Percentiles rank a stretch among this genome's conserved stretches.
Conservation (phyloP, 2,888 invertebrate species). For the Cerceris ruficornis region DNA sequence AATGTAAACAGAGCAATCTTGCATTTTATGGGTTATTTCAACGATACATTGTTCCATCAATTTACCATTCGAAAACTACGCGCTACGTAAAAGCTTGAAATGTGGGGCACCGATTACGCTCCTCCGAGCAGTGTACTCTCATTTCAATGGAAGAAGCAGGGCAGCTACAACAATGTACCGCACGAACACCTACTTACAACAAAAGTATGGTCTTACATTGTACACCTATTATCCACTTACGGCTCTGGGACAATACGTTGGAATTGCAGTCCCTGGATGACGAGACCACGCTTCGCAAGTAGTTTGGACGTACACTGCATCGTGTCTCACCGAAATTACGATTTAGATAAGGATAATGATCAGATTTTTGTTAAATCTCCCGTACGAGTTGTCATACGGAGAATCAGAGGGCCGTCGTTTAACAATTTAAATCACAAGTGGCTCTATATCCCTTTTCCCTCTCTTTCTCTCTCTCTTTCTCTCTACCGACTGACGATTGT, state of each 20-base stretch:
- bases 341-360: slow-evolving; percentile 29
- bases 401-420: not conserved
- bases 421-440: slow-evolving; percentile 7
- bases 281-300: slow-evolving; percentile 68
- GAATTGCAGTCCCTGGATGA: slow-evolving; percentile 73
- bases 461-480: too few species aligned
- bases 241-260: slow-evolving; percentile 73
- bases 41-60: not conserved
- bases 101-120: slow-evolving; percentile 56
- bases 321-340: slow-evolving; percentile 43
- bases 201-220: slow-evolving; percentile 67
- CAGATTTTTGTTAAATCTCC: slow-evolving; percentile 5
- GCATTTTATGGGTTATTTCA: not conserved
- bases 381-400: not conserved
- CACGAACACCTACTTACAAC: slow-evolving; percentile 64
- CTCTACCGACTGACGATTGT: not conserved
- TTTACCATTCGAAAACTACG: not conserved
- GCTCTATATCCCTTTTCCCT: too few species aligned
- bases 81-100: slow-evolving; percentile 28
- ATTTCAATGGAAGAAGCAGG: slow-evolving; percentile 63
- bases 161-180: slow-evolving; percentile 52
- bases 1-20: too few species aligned
- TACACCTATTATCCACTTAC: slow-evolving; percentile 75
- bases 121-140: slow-evolving; percentile 46
- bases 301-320: slow-evolving; percentile 61